Base-by-base conservation (phyloP, 2,888 invertebrate species). In the Odontocerum albicorne region DNA sequence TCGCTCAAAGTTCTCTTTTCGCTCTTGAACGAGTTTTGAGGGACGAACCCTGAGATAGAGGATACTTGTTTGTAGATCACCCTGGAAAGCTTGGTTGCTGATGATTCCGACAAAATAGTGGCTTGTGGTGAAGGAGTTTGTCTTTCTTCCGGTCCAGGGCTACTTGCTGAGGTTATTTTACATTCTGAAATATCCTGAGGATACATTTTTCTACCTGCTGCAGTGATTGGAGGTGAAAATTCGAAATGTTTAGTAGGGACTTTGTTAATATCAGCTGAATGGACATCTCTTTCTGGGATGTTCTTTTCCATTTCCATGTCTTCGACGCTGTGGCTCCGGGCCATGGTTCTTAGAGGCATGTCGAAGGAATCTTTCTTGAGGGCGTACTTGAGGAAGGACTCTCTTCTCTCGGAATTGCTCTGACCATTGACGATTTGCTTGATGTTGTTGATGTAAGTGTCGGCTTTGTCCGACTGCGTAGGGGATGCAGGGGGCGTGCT, bases 131-230 rank as follows among this genome's bases (percentile, higher is more conserved):
- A 47, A 15, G 47, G 47, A 10, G 36, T 47, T 22, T 36, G 35
- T 22, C 36, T 36, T 2, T 47, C 36, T 2, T 36, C 43, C 7
- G 33, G 19, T 15, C 22, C 27, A 4, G 51, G 51, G 19, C 51
- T 51, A n/a, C 46, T 40, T 15, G 49, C 44, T 39, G 55, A 55
- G 6, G 49, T 45, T 20, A 55, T 36, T 21, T 43, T 43, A 31
- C 35, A 42, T 6, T 43, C 49, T 2, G 49, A 35, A 59, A 61
- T 60, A 54, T 53, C 57, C 67, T 62, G 73, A 72, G 78, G 79
- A 67, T 78, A 79, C 57, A 71, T 76, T 66, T 79, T 78, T 70
- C 79, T 69, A 42, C 77, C 78, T 49, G 79, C 78, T 66, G 77
- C 69, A 57, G 78, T 77, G 12, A 57, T 27, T 1, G 58, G 40